phyloP scores from a whole-genome alignment of 2,113 vertebrate genomes.

The Ahaetulla prasina region DNA sequence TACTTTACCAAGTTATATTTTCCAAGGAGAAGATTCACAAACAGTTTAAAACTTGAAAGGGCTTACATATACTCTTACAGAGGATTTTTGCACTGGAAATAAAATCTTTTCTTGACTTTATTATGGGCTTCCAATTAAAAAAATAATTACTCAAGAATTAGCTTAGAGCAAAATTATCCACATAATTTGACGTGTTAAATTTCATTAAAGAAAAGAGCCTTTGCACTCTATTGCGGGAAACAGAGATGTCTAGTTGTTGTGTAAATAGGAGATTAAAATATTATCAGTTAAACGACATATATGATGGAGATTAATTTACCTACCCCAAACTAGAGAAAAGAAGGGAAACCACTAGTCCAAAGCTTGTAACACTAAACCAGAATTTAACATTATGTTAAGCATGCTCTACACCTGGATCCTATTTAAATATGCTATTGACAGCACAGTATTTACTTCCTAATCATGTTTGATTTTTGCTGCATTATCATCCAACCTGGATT shows the following conservation, averaged over 20 bases:
- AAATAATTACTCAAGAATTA: not conserved
- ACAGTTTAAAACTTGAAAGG: constrained; percentile 15
- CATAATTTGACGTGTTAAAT: not conserved
- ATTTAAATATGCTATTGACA: constrained; percentile 22
- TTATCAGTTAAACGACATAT: not conserved
- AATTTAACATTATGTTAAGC: not conserved
- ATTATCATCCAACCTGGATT: not conserved
- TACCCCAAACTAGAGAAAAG: not conserved
- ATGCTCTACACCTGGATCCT: not conserved
- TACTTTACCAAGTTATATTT: constrained; percentile 28
- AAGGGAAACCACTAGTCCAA: not conserved
- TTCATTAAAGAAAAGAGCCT: constrained; percentile 13
- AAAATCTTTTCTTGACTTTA: constrained; percentile 1
- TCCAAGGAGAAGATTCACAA: constrained; percentile 14
- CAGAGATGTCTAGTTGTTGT: not conserved
- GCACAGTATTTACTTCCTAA: constrained; percentile 6
- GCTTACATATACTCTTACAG: not conserved
- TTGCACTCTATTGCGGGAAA: not conserved
- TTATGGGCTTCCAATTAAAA: constrained; percentile 4
- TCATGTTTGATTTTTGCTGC: constrained; percentile 34
- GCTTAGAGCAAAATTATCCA: not conserved
- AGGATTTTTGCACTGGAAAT: constrained; percentile 7
- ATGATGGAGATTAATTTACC: not conserved
- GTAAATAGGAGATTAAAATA: not conserved
- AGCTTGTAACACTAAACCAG: not conserved